Percentiles rank a stretch among this genome's conserved stretches.
phyloP scores from a whole-genome alignment of 2,113 vertebrate species.

The Sebastes fasciatus region DNA sequence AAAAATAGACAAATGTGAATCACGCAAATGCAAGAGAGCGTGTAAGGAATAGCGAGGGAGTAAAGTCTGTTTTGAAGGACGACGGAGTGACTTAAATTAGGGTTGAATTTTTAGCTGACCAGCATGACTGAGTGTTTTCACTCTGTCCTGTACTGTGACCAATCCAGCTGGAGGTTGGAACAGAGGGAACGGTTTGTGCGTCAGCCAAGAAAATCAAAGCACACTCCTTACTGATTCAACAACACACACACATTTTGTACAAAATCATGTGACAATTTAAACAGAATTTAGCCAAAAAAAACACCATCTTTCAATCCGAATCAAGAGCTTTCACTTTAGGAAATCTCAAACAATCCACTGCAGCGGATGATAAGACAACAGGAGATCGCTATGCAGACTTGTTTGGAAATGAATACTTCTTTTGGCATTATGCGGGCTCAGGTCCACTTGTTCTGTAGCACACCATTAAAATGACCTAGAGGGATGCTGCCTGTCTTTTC shows the following conservation, averaged over 20 bases:
- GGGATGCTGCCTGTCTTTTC: constrained; percentile 1
- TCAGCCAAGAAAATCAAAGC: constrained; percentile 7
- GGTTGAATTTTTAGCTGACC: constrained; percentile 33
- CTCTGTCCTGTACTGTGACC: constrained; percentile 57
- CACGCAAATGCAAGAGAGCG: neutral
- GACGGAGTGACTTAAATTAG: constrained; percentile 52
- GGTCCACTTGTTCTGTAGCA: neutral
- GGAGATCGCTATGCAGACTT: neutral
- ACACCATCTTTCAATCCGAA: neutral
- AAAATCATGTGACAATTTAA: neutral
- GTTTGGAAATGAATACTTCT: constrained; percentile 14
- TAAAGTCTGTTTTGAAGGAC: constrained; percentile 14
- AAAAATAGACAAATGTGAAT: no score
- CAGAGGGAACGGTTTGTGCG: constrained; percentile 21
- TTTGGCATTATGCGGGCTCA: neutral
- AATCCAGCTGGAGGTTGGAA: constrained; percentile 17
- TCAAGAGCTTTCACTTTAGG: neutral
- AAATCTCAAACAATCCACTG: neutral
- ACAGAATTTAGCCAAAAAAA: neutral
- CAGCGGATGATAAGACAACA: neutral
- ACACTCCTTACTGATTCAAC: neutral
- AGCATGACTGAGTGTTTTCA: constrained; percentile 55
- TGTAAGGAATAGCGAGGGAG: constrained; percentile 9
- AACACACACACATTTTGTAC: neutral
- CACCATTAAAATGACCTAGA: neutral